A percentile compares a stretch with the other conserved stretches of the same genome.
These are phyloP conservation scores for Babylonia areolata DNA, from an alignment of 1,140 invertebrate species.

Conservation along the genomic window DNA sequence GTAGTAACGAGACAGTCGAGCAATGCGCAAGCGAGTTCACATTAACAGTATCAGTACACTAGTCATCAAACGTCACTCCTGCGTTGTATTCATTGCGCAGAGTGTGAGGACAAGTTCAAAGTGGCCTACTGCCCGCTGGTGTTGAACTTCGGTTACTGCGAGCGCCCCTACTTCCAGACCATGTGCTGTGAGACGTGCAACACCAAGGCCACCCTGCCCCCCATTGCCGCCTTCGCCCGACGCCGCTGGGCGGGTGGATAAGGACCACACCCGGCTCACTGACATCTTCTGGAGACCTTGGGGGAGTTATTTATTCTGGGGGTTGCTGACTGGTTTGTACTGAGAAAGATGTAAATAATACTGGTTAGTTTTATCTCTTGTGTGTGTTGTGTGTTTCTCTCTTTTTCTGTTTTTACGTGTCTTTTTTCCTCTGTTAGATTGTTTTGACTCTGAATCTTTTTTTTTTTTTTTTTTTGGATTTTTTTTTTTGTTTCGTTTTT, in stretches of 20 bases:
- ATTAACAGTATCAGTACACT: too few relatives aligned
- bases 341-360: constrained; percentile 8
- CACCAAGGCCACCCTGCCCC: background rate
- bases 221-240: background rate
- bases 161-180: constrained; percentile 64
- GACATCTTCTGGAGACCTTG: background rate
- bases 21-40: too few relatives aligned
- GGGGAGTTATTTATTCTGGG: background rate
- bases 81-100: constrained; percentile 60
- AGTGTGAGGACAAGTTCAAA: constrained; percentile 63
- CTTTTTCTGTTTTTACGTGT: background rate
- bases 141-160: constrained; percentile 64
- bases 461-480: too few relatives aligned
- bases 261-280: background rate
- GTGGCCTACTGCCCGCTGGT: constrained; percentile 69
- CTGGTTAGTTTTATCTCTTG: background rate
- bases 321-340: background rate
- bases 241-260: constrained; percentile 14
- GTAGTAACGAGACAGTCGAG: too few relatives aligned
- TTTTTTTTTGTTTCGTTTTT: too few relatives aligned
- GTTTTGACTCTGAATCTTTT: too few relatives aligned
- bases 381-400: background rate
- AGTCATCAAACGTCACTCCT: too few relatives aligned
- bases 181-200: constrained; percentile 69
- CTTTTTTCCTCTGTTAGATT: background rate